Percentiles rank a stretch among this genome's conserved stretches.
Conservation (phyloP, 2,113 vertebrate genomes). For the Geococcyx californianus region DNA sequence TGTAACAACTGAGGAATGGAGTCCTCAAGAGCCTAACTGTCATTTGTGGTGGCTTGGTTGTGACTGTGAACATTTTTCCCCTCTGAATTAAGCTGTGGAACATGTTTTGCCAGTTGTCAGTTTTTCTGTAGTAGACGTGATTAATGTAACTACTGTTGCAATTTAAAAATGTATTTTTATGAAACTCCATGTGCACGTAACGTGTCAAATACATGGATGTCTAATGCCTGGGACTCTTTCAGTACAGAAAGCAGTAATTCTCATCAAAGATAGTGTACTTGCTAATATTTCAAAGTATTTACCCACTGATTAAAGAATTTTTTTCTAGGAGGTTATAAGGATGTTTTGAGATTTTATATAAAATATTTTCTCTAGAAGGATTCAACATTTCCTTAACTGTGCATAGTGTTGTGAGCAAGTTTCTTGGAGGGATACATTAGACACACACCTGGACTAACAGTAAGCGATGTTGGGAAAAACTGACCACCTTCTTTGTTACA, state of each 20-base stretch:
- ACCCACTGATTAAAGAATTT: not conserved
- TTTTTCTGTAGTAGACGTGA: not conserved
- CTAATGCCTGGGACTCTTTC: not conserved
- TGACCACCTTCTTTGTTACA: not conserved
- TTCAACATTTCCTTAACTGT: not conserved
- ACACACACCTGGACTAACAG: not conserved
- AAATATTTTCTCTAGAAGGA: not conserved
- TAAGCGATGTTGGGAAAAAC: not conserved
- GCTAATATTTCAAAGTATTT: not conserved
- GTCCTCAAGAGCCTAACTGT: not conserved
- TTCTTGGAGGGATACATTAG: not conserved
- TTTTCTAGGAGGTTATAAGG: not conserved
- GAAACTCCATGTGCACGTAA: not conserved
- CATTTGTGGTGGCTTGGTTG: not conserved
- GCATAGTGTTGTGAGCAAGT: not conserved
- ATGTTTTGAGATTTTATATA: not conserved
- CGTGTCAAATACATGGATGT: not conserved
- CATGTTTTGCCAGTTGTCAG: not conserved
- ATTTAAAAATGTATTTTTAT: not conserved
- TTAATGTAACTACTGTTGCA: not conserved
- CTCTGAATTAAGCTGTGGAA: not conserved
- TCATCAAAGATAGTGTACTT: not conserved
- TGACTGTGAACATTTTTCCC: not conserved
- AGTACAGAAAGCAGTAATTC: not conserved
- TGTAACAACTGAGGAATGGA: not conserved